Conservation (phyloP, 2,113 vertebrate species). For the Aythya baeri region DNA sequence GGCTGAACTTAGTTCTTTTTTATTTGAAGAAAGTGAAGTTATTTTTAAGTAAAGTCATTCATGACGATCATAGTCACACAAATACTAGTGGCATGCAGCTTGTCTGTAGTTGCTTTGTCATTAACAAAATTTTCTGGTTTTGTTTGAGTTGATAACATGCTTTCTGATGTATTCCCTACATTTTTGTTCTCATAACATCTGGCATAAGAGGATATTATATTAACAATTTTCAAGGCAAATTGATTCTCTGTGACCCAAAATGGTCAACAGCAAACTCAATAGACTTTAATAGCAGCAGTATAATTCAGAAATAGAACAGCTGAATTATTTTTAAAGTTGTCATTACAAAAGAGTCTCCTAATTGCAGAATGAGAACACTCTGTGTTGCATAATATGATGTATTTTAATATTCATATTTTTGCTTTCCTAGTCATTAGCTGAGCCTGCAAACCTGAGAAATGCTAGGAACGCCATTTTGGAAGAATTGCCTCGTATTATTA, state of each 20-base stretch:
- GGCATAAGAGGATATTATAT: background rate
- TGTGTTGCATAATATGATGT: background rate
- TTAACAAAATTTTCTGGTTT: background rate
- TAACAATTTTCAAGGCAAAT: background rate
- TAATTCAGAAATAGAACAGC: background rate
- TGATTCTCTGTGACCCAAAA: background rate
- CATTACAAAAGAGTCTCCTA: background rate
- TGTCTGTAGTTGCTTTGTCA: background rate
- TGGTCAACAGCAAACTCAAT: background rate
- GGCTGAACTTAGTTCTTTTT: background rate
- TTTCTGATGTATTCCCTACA: background rate
- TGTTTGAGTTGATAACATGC: background rate
- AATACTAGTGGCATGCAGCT: background rate
- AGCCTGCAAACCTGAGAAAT: conserved; percentile 86
- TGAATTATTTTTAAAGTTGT: background rate
- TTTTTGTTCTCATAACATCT: background rate
- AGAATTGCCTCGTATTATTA: conserved; percentile 87
- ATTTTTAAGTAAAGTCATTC: background rate
- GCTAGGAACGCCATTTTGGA: conserved; percentile 91
- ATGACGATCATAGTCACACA: background rate
- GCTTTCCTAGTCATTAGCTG: conserved; percentile 73
- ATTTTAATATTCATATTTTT: background rate
- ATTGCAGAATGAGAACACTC: background rate
- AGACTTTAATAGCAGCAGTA: background rate
- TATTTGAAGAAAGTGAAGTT: background rate